A percentile compares a stretch with the other conserved stretches of the same genome.
Evolutionary conservation across 37 sponge, comb jelly and placozoan genomes (phyloP).

Genomic region (Amphimedon queenslandica): DNA sequence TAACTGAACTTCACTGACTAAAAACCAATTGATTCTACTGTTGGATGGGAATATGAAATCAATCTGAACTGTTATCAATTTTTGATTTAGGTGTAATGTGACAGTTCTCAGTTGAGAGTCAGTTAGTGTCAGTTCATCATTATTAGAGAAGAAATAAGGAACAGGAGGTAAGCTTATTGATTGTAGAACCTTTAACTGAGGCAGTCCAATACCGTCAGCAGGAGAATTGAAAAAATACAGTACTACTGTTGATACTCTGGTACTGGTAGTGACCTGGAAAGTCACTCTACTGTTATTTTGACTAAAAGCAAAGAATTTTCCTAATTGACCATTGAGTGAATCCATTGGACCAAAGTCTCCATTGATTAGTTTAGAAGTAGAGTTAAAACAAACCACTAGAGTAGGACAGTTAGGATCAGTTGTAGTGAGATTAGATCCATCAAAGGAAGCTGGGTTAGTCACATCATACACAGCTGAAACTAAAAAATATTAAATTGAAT

Average conservation of each 20-base stretch:
- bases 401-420: neutral
- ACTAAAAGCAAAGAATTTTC: constrained; percentile 26
- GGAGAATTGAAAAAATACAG: constrained; percentile 36
- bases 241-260: constrained; percentile 15
- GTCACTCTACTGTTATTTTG: neutral
- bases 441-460: neutral
- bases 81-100: neutral
- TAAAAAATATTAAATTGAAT: too few relatives aligned
- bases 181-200: constrained; percentile 7
- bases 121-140: constrained; percentile 10
- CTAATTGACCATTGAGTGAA: neutral
- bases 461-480: too few relatives aligned
- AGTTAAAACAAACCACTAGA: neutral
- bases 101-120: constrained; percentile 5
- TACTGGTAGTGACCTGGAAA: neutral
- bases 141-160: constrained; percentile 1
- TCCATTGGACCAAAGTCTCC: neutral
- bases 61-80: neutral
- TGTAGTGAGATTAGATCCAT: neutral
- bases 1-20: constrained; percentile 31
- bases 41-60: neutral
- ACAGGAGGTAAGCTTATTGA: neutral
- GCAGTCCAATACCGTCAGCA: constrained; percentile 14
- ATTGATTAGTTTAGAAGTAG: neutral
- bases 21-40: constrained; percentile 22